Percentiles rank a stretch among this genome's conserved stretches.
These are phyloP conservation scores for Meganola albula DNA, from an alignment of 2,888 invertebrate species.

Conservation along the genomic window DNA sequence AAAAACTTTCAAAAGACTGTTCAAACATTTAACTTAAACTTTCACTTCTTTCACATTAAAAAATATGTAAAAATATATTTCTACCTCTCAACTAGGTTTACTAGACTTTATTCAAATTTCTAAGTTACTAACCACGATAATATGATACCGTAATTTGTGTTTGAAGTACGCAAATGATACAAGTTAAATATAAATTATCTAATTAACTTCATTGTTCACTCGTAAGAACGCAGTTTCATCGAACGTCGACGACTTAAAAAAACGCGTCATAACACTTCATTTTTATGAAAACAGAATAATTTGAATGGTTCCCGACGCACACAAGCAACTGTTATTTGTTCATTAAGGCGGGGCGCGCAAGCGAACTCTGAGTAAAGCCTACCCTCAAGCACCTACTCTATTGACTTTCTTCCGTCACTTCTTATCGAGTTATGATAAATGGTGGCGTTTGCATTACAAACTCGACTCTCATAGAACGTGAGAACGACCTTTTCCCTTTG, in stretches of 20 bases:
- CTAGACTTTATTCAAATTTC: background rate
- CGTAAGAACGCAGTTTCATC: constrained; percentile 19
- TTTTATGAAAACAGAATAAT: constrained; percentile 34
- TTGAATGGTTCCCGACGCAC: constrained; percentile 32
- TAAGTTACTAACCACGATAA: constrained; percentile 1
- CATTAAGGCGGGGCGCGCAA: constrained; percentile 52
- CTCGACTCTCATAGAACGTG: constrained; percentile 28
- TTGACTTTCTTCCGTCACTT: constrained; percentile 77
- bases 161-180: constrained; percentile 13
- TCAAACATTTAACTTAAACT: too few relatives aligned
- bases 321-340: constrained; percentile 47
- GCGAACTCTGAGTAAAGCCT: constrained; percentile 52
- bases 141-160: constrained; percentile 5
- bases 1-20: too few relatives aligned
- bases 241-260: constrained; percentile 23
- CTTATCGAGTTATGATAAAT: constrained; percentile 74
- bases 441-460: constrained; percentile 33
- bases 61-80: too few relatives aligned
- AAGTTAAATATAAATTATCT: constrained; percentile 18
- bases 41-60: too few relatives aligned
- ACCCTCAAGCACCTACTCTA: constrained; percentile 72
- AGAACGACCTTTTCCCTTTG: constrained; percentile 37
- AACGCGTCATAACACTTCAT: constrained; percentile 33
- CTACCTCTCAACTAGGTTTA: too few relatives aligned
- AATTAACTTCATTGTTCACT: constrained; percentile 22